Evolutionary conservation across 2,113 vertebrate genomes (phyloP).

Genomic region (Labeo catla): DNA sequence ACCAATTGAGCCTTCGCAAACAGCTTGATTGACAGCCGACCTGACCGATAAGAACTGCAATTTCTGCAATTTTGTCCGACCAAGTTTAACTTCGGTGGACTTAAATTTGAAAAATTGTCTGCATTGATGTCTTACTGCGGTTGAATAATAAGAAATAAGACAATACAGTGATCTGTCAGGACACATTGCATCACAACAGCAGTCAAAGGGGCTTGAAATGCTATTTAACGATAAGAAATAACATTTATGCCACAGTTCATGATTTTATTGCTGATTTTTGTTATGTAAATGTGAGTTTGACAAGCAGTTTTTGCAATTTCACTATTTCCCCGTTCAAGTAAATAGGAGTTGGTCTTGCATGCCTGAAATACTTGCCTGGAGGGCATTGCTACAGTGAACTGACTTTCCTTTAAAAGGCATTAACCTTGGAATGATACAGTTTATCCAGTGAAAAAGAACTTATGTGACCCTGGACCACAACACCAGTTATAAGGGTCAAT

Average conservation of each 20-base stretch:
- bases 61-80: no score
- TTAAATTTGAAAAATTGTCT: no score
- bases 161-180: no score
- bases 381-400: background rate
- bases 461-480: no score
- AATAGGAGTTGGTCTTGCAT: background rate
- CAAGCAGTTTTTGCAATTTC: background rate
- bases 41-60: no score
- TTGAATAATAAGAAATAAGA: no score
- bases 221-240: background rate
- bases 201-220: background rate
- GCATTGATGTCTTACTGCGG: no score
- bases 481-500: no score
- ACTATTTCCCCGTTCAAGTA: background rate
- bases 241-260: background rate
- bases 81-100: no score
- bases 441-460: background rate
- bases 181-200: no score
- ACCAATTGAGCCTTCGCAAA: no score
- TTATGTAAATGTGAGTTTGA: background rate
- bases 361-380: background rate
- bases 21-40: no score
- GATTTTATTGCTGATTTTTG: background rate
- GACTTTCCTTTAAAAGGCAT: background rate
- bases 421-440: background rate